Evolutionary conservation across 2,888 invertebrate species (phyloP), one percentile per base, ranked within the genome.

Genomic region (Tanypteryx hageni): DNA sequence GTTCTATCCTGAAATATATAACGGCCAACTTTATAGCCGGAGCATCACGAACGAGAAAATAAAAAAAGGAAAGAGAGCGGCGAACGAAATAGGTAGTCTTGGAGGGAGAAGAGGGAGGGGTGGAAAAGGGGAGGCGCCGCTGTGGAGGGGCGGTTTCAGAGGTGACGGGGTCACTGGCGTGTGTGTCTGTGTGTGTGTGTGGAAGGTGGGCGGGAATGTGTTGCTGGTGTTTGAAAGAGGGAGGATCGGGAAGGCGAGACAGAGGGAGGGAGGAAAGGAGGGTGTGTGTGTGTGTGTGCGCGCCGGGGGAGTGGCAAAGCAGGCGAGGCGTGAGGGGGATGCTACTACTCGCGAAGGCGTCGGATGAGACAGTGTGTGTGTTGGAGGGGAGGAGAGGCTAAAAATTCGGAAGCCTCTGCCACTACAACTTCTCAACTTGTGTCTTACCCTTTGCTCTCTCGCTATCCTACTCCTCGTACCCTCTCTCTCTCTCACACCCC

Each of bases 391-490:
- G 61, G 86, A 31, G 16, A 22, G 64, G 68, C 56, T 44, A 22
- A 64, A 89, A 89, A 89, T 64, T 89, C 86, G 31, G 68, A 89
- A 64, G 89, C 89, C 89, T 68, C 89, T 89, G 89, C 89, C 89
- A 89, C 89, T 89, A 89, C 89, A 89, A 89, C 89, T 89, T 89
- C 89, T 89, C 89, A 89, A 89, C 89, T 89, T 89, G 89, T 89
- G 89, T 89, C 68, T 89, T 44, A 85, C 56, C 83, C 82, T 44
- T 57, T 57, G 56, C 44, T 83, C 83, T 83, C 83, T 44, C 27
- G 27, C 8, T 22, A 3, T 44, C 16, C 4, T 14, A 59, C 22
- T 61, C 27, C 14, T 58, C 58, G 8, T 22, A 0, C 85, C 22
- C 11, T 13, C 58, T 13, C 58, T 2, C 14, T 16, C n/a, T 2